Percentiles rank a stretch among this genome's conserved stretches.
phyloP scores from a whole-genome alignment of 1,140 invertebrate species.

The Ylistrum balloti region DNA sequence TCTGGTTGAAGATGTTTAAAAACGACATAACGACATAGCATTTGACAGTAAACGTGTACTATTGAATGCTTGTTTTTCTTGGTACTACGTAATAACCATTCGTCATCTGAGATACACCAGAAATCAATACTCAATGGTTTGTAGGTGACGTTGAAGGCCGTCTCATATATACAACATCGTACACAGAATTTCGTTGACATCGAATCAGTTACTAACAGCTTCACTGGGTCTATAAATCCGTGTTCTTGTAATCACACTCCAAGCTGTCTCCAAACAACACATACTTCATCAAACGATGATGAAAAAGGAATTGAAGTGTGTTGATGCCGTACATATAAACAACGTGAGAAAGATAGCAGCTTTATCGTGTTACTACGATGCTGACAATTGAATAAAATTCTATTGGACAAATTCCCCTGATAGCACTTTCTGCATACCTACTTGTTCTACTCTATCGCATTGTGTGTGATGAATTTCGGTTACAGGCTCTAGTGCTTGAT shows the following conservation, averaged over 20 bases:
- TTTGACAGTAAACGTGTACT: conserved; percentile 33
- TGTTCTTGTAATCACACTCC: not conserved
- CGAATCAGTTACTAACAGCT: conserved; percentile 19
- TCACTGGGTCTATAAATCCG: not conserved
- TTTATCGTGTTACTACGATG: not conserved
- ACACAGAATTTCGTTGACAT: not conserved
- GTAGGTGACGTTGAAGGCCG: not conserved
- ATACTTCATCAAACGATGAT: not conserved
- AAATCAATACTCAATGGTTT: not conserved
- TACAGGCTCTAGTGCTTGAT: not conserved
- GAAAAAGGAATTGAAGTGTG: not conserved
- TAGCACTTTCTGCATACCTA: not conserved
- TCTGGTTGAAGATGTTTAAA: too few relatives aligned
- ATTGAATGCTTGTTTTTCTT: not conserved
- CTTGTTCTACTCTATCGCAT: not conserved
- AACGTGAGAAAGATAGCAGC: not conserved
- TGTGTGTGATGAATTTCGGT: conserved; percentile 19
- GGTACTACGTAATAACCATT: not conserved
- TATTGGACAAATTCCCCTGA: conserved; percentile 24
- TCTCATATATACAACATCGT: not conserved
- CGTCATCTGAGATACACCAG: not conserved
- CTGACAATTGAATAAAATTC: not conserved
- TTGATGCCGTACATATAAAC: not conserved
- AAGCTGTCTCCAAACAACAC: not conserved
- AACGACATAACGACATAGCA: not conserved